phyloP scores from a whole-genome alignment of 2,113 vertebrate species.

The Phylloscopus trochilus region DNA sequence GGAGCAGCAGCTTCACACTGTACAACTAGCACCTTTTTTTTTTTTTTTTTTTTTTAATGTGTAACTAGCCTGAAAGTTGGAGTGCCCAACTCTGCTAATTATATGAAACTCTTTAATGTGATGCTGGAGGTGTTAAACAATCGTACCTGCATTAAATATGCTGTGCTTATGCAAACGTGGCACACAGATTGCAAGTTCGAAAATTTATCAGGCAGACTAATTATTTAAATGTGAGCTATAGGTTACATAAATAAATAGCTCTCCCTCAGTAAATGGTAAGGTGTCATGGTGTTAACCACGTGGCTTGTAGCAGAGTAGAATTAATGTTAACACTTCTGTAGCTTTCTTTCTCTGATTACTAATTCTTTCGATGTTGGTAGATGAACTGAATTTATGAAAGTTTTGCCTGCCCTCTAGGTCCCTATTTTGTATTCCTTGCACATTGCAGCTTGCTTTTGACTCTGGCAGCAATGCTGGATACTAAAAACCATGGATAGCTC shows the following conservation, averaged over 20 bases:
- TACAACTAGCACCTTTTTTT: neutral
- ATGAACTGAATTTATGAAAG: slow-evolving; percentile 62
- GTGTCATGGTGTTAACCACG: slow-evolving; percentile 50
- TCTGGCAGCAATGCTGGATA: neutral
- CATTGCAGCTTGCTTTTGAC: slow-evolving; percentile 30
- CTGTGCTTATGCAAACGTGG: slow-evolving; percentile 35
- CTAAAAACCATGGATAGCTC: neutral
- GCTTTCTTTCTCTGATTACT: slow-evolving; percentile 63
- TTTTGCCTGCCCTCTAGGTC: slow-evolving; percentile 57
- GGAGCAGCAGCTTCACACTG: neutral
- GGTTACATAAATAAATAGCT: slow-evolving; percentile 70
- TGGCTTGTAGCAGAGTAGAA: slow-evolving; percentile 60
- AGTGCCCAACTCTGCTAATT: slow-evolving; percentile 45
- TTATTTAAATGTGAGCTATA: slow-evolving; percentile 69
- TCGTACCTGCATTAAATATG: slow-evolving; percentile 39
- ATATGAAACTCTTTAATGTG: slow-evolving; percentile 36
- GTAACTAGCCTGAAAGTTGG: slow-evolving; percentile 6
- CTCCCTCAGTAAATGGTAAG: slow-evolving; percentile 44
- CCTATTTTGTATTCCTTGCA: slow-evolving; percentile 45
- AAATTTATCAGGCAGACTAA: slow-evolving; percentile 61
- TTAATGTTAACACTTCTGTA: slow-evolving; percentile 63
- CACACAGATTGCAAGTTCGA: slow-evolving; percentile 42
- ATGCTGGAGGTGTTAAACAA: slow-evolving; percentile 57
- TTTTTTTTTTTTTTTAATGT: neutral
- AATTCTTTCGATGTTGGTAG: slow-evolving; percentile 54